Evolutionary conservation across 1,140 invertebrate genomes (phyloP), one percentile per base, ranked within the genome.

Genomic region (Trichoplusia ni): DNA sequence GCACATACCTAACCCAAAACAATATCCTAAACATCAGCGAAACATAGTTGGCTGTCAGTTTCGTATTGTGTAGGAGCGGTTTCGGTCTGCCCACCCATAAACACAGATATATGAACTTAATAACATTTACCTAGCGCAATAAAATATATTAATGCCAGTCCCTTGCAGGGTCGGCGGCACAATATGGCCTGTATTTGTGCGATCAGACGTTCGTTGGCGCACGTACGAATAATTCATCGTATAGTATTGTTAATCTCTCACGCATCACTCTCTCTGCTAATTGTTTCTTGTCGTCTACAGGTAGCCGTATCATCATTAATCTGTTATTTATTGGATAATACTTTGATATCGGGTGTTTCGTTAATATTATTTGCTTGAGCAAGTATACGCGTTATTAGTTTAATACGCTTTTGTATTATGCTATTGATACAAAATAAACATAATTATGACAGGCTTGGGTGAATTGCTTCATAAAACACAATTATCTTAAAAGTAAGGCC

Each of bases 391-490:
- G 11, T 51, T 14, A 33, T 51, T 11, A 7, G 5, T n/a, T 14
- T 49, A 7, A 31, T 31, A 9, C n/a, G 29, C 16, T 19, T 18
- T 33, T 21, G 16, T 69, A 76, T 74, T 73, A 71, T 64, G 67
- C 62, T 71, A 67, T 64, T 65, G 68, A 76, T 79, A n/a, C n/a
- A 79, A 79, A 79, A 79, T 79, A 79, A 76, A 79, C 69, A 76
- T 73, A 76, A 64, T 79, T 79, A 79, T 67, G 76, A 76, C 67
- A 73, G 59, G 66, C 71, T 69, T 37, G 69, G 71, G 71, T 59
- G 75, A 72, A 79, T 79, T 79, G 75, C 73, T 71, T 73, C 75
- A 78, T 83, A 83, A 83, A 83, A 79, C 73, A 73, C 77, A 84
- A 79, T 84, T 80, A 84, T 80, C 73, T 70, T 44, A 64, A 70